These are phyloP conservation scores for Grapholita molesta DNA, from an alignment of 1,140 invertebrate genomes.

Conservation along the genomic window DNA sequence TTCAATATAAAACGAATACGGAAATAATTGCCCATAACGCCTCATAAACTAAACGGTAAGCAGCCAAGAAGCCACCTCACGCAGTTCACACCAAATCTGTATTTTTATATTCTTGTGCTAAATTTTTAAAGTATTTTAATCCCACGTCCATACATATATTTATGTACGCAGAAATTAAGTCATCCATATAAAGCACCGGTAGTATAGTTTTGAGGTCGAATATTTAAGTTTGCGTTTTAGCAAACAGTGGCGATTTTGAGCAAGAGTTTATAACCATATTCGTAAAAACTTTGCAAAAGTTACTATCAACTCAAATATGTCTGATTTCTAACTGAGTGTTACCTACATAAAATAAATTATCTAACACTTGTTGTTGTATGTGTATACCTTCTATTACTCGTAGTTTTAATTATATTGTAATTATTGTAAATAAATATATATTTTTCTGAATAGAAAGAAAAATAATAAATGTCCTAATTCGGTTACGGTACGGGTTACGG, in stretches of 20 bases:
- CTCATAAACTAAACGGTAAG: not conserved
- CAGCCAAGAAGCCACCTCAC: not conserved
- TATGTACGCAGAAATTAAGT: not conserved
- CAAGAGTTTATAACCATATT: too few relatives aligned
- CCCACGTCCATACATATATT: not conserved
- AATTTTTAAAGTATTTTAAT: not conserved
- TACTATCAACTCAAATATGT: not conserved
- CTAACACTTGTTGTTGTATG: not conserved
- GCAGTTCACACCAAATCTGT: not conserved
- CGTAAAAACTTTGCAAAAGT: not conserved
- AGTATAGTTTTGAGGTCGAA: not conserved
- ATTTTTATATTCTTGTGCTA: not conserved
- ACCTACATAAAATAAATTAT: not conserved
- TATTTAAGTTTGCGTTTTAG: not conserved
- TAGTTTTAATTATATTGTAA: too few relatives aligned
- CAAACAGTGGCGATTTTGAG: not conserved
- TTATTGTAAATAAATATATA: too few relatives aligned
- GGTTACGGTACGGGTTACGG: too few relatives aligned
- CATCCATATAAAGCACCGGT: not conserved
- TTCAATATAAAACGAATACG: not conserved
- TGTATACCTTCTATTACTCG: too few relatives aligned
- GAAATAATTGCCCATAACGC: not conserved
- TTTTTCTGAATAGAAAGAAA: too few relatives aligned
- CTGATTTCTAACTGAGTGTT: not conserved
- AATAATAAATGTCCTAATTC: too few relatives aligned